Conservation (phyloP, 2,113 vertebrate species). For the Thymallus thymallus region DNA sequence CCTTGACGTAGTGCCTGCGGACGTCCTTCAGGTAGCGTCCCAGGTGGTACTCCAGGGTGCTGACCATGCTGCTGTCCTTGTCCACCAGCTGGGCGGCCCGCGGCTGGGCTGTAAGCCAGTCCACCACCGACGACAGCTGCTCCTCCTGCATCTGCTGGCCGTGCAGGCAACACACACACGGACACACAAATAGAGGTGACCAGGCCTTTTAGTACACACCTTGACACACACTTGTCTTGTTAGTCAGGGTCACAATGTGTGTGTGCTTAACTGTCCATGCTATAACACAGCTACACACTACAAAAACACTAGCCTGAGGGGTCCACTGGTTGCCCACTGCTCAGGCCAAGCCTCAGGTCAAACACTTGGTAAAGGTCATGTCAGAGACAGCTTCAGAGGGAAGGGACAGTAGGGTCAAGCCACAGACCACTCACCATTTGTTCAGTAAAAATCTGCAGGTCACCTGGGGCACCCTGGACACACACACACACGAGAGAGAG, state of each 20-base stretch:
- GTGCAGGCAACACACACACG: background rate
- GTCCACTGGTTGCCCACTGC: background rate
- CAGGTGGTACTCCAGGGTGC: constrained; percentile 89
- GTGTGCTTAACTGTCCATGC: too few species aligned
- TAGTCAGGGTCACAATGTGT: too few species aligned
- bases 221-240: background rate
- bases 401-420: background rate
- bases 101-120: constrained; percentile 93
- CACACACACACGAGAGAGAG: background rate
- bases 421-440: constrained; percentile 85
- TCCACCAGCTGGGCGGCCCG: constrained; percentile 93
- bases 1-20: constrained; percentile 88
- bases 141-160: constrained; percentile 90
- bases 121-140: constrained; percentile 89
- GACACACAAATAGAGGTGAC: background rate
- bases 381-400: background rate
- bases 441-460: constrained; percentile 93
- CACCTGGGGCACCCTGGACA: constrained; percentile 84
- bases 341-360: background rate
- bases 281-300: background rate
- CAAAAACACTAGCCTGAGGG: background rate
- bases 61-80: constrained; percentile 91
- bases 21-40: constrained; percentile 94
- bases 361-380: background rate
- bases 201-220: background rate